Percentiles rank a stretch among this genome's conserved stretches.
Conservation (phyloP, 2,888 invertebrate species). For the Sipunculus nudus region DNA sequence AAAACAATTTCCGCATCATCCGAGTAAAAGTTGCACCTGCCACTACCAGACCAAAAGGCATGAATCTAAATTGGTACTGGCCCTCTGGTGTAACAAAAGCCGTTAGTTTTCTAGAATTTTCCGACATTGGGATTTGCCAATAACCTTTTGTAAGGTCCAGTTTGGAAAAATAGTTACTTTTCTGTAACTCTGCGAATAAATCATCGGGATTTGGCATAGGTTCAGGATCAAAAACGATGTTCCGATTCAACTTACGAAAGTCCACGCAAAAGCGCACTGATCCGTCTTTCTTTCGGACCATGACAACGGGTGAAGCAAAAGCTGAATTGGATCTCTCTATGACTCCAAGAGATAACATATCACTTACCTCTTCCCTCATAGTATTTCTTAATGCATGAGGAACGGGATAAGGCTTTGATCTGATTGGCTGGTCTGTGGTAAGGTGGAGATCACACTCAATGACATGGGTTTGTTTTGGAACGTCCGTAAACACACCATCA, state of each 20-base stretch:
- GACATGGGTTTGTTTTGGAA: background rate
- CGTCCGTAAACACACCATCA: background rate
- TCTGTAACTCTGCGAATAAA: background rate
- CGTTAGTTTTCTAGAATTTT: background rate
- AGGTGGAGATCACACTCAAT: background rate
- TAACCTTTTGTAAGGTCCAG: background rate
- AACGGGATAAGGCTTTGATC: background rate
- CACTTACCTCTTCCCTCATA: background rate
- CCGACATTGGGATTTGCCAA: background rate
- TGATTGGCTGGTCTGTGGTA: background rate
- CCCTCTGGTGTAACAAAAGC: conserved; percentile 10
- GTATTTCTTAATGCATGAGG: background rate
- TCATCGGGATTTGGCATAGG: background rate
- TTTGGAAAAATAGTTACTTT: background rate
- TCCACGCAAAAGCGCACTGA: background rate
- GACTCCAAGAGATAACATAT: background rate
- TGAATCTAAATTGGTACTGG: conserved; percentile 1
- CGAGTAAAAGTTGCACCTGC: conserved; percentile 6
- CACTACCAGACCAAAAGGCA: conserved; percentile 15
- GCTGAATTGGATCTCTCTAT: background rate
- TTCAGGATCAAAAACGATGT: conserved; percentile 1
- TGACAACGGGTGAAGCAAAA: background rate
- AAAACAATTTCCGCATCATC: conserved; percentile 16
- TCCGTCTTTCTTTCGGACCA: background rate
- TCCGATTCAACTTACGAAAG: background rate